Conservation (phyloP, 1,140 invertebrate genomes). For the Trichoplusia ni region DNA sequence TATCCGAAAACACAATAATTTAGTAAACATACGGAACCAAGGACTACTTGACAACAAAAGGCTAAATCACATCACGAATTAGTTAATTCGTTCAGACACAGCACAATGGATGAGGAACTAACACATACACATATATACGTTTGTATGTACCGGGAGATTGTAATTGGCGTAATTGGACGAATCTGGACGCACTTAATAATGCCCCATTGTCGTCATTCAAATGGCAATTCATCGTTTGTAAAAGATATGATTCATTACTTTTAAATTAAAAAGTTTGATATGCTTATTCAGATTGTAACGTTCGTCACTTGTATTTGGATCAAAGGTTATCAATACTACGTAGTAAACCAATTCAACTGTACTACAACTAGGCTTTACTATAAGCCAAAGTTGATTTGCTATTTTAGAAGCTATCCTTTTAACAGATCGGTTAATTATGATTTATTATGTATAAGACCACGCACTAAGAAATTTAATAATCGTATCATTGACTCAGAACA, state of each 20-base stretch:
- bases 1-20: too few species aligned
- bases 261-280: constrained; percentile 55
- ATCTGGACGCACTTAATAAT: constrained; percentile 80
- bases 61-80: constrained; percentile 58
- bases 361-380: too few species aligned
- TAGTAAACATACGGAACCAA: background rate
- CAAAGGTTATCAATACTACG: too few species aligned
- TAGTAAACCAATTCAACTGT: too few species aligned
- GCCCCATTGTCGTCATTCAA: constrained; percentile 78
- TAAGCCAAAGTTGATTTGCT: too few species aligned
- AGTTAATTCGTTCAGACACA: constrained; percentile 80
- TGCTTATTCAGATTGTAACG: background rate
- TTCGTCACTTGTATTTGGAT: too few species aligned
- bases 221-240: constrained; percentile 74
- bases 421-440: too few species aligned
- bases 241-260: constrained; percentile 76
- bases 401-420: too few species aligned
- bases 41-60: constrained; percentile 39
- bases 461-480: too few species aligned
- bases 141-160: constrained; percentile 70
- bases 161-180: constrained; percentile 80
- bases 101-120: constrained; percentile 79
- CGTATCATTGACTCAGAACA: too few species aligned
- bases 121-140: constrained; percentile 51
- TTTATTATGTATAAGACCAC: too few species aligned